Evolutionary conservation across 2,888 invertebrate species (phyloP), one percentile per base, ranked within the genome.

Genomic region (Syrista parreyssii): DNA sequence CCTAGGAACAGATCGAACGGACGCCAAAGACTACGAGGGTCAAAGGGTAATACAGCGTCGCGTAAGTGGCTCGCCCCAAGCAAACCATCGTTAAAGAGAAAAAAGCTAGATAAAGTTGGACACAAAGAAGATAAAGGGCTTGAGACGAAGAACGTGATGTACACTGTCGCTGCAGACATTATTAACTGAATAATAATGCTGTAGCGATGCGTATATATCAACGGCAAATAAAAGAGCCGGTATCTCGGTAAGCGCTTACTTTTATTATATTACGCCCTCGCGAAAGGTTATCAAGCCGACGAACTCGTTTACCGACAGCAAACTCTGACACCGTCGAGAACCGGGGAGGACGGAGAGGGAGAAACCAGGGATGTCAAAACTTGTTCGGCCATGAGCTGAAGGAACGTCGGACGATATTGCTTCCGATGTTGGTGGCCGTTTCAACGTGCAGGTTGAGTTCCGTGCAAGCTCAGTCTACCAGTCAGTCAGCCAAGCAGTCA

Each of bases 251-350:
- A 71, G 71, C 71, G 71, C 71, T 31, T 31, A 71, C 31, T 31
- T 12, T 71, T 31, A 71, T 71, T 33, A 71, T 71, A 71, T 71
- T 71, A 71, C 71, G 31, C 71, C 71, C 71, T 71, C 79, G 78
- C 80, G 73, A 78, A 75, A 80, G 80, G 80, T 81, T 81, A 81
- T 81, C 81, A 80, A 81, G 80, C 81, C 81, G 81, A 81, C 80
- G 80, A 81, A 80, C 81, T 80, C 80, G 80, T 80, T 81, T 81
- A 76, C 71, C 71, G 71, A 32, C 80, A 81, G 77, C 80, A 75
- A 81, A 78, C 81, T 79, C 81, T 69, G 76, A 81, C 81, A 68
- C n/a, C 68, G 68, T 68, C 6, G 68, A 6, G 33, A 15, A n/a
- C 68, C n/a, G 68, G 68, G 68, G n/a, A 23, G 31, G 23, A 69